phyloP scores from a whole-genome alignment of 2,113 vertebrate genomes.

The Terrapene triunguis region DNA sequence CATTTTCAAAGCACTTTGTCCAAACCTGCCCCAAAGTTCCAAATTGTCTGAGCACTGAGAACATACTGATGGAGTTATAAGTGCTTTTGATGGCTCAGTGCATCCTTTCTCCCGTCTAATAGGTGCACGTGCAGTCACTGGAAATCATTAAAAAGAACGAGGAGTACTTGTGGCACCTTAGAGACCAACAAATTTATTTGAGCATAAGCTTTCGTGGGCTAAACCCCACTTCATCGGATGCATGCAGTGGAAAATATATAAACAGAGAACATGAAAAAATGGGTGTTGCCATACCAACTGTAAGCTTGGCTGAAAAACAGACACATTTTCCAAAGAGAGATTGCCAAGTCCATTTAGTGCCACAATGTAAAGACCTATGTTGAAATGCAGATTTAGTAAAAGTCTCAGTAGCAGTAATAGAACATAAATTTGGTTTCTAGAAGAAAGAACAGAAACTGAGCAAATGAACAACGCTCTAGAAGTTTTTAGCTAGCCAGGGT shows the following conservation, averaged over 20 bases:
- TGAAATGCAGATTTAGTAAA: not conserved
- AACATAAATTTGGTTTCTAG: not conserved
- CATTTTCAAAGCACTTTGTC: not conserved
- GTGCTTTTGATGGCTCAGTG: not conserved
- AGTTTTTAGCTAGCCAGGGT: not conserved
- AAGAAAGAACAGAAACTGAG: not conserved
- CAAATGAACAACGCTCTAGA: not conserved
- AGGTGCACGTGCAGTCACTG: not conserved
- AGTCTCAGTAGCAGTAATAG: not conserved
- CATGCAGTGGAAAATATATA: no score
- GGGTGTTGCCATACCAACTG: no score
- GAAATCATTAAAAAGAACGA: not conserved
- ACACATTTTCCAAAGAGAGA: not conserved
- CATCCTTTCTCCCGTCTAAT: not conserved
- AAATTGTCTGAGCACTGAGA: not conserved
- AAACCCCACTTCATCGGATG: no score
- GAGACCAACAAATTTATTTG: no score
- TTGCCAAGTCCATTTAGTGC: not conserved
- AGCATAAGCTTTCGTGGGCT: no score
- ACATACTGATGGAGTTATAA: not conserved
- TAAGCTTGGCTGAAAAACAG: not conserved
- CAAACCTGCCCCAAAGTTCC: not conserved
- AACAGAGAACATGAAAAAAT: no score
- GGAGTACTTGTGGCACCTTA: no score
- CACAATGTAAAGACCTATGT: not conserved